Evolutionary conservation across 2,113 vertebrate genomes (phyloP).

Genomic region (Rhinolophus sinicus): DNA sequence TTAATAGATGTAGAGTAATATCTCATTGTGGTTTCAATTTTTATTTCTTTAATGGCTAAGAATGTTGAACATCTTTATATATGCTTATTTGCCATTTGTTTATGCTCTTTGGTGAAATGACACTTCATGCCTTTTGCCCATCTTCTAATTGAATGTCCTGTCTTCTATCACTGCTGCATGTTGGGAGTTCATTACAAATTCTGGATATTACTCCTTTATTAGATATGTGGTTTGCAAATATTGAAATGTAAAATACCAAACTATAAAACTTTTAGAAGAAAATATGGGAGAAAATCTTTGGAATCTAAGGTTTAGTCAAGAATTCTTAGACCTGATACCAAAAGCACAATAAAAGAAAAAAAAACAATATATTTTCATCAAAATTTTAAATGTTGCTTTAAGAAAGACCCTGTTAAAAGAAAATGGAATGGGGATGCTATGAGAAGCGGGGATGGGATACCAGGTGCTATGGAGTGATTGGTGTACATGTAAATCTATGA

Average conservation of each 20-base stretch:
- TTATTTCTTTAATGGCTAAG: not conserved
- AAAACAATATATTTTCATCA: not conserved
- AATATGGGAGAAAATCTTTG: not conserved
- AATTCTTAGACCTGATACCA: not conserved
- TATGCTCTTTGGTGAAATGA: not conserved
- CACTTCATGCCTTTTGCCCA: not conserved
- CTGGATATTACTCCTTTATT: not conserved
- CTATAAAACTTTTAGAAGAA: not conserved
- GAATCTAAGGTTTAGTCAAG: not conserved
- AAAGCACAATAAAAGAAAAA: not conserved
- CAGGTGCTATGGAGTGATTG: not conserved
- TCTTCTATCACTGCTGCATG: not conserved
- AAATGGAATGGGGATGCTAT: not conserved
- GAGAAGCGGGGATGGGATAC: not conserved
- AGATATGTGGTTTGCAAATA: not conserved
- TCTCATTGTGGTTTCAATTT: not conserved
- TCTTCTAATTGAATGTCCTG: not conserved
- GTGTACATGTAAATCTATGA: not conserved
- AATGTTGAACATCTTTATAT: not conserved
- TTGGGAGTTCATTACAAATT: not conserved
- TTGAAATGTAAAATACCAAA: not conserved
- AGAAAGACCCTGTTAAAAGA: not conserved
- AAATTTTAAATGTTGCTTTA: not conserved
- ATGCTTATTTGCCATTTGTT: not conserved
- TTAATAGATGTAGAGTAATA: not conserved